Base-by-base conservation (phyloP, 1,140 invertebrate genomes). In the Heliconius melpomene region DNA sequence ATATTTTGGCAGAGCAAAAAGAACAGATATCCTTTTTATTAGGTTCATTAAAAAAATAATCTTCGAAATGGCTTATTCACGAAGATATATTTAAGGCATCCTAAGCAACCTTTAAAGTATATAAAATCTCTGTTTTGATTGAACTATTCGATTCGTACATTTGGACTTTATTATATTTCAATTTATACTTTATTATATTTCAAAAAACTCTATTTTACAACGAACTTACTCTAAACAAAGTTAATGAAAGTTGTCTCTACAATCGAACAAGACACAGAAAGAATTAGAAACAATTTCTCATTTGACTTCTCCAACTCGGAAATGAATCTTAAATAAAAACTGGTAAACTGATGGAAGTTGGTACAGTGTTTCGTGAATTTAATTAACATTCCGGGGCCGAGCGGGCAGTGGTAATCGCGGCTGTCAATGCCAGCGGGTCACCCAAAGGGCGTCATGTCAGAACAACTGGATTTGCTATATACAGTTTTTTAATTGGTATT, bases 351-450 rank as follows among this genome's bases (percentile, higher is more conserved):
- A 83, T 66, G 50, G 84, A 90, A 90, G 84, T 90, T 89, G 79
- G 54, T 83, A 75, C 79, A 82, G 85, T 86, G 83, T 88, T 90
- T 82, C 79, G 79, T 73, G 80, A 89, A 91, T 90, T 90, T 89
- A 90, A 91, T 90, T 92, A 90, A 91, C 85, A 87, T 88, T 88
- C 86, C 84, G 76, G 79, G 78, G 32, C 84, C 84, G 84, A 85
- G 85, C 79, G 78, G 71, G 77, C 77, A 77, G 77, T 72, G 75
- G 80, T 88, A 91, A 91, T 91, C 88, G 87, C 84, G 80, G 79
- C 87, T 90, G 90, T 90, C 90, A 90, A 40, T 76, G 72, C 3
- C 90, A 90, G 81, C 46, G 78, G 79, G 84, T 82, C 87, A 82
- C 88, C 86, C 89, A 84, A 80, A 76, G 74, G 79, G 75, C 83